Base-by-base conservation (phyloP, 1,140 invertebrate genomes). In the Battus philenor region DNA sequence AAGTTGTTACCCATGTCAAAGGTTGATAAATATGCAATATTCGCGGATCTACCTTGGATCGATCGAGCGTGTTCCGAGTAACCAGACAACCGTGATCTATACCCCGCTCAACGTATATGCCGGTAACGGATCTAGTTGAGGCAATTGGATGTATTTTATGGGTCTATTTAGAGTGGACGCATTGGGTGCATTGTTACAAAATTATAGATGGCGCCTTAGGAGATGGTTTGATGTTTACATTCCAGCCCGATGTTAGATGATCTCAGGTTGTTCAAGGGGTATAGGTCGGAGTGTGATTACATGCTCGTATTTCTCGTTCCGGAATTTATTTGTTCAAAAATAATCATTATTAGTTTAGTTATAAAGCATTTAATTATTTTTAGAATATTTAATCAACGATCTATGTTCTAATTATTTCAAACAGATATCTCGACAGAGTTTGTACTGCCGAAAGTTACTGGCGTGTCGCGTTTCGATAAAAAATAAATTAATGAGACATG, bases 1-100 rank as follows among this genome's bases (percentile, higher is more conserved):
- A 68, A 68, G 69, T 79, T 62, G 71, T 82, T 80, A 80, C 70
- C 59, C 62, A 64, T 83, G 79, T 83, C 79, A 83, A 74, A 83
- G 79, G 79, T 83, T 83, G 79, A 79, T 81, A 83, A 81, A 83
- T 79, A 81, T 83, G 77, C 77, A 83, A 75, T 83, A 83, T 74
- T 71, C 69, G 52, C 27, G 60, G 64, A 72, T 76, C 62, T 66
- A 76, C 68, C 71, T 54, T 20, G 58, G 60, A 79, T 83, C 75
- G 79, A 79, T 74, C 68, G 59, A 60, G 61, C 71, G 70, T 77
- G 74, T 68, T 68, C 54, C 53, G 34, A 50, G 15, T 18, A 50
- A 63, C 74, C 72, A 68, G 2, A 33, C 1, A 24, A 57, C 22
- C 3, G 15, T 47, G 63, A 64, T 6, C 64, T 51, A 5, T 27